Conservation (phyloP, 2,797 vertebrate genomes). For the Nannoperca obscura region DNA sequence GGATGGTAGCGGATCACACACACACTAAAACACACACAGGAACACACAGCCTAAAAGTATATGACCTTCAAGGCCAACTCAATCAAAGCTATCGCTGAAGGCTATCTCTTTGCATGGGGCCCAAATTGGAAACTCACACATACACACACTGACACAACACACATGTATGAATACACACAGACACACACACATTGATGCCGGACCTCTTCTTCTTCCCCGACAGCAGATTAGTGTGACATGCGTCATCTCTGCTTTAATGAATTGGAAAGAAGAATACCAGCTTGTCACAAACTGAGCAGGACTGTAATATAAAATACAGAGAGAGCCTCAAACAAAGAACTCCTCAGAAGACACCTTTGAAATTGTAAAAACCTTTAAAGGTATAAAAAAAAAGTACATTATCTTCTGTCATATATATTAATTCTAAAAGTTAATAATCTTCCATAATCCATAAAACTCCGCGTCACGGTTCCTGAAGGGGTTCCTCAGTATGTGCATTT, state of each 20-base stretch:
- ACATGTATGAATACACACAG: background rate
- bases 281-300: background rate
- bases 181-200: background rate
- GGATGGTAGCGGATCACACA: background rate
- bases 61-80: constrained; percentile 41
- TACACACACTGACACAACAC: background rate
- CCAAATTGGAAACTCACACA: constrained; percentile 27
- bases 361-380: constrained; percentile 8
- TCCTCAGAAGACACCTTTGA: background rate
- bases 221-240: background rate
- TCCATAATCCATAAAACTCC: background rate
- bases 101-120: constrained; percentile 21
- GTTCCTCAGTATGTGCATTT: background rate
- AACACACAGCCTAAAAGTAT: constrained; percentile 1
- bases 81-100: constrained; percentile 37
- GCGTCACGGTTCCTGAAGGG: background rate
- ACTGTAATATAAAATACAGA: background rate
- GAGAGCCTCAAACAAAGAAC: background rate
- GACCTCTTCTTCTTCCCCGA: background rate
- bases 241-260: constrained; percentile 22
- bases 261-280: background rate
- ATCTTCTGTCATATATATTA: background rate
- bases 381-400: background rate
- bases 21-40: background rate
- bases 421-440: constrained; percentile 10